These are phyloP conservation scores for Saturnia pavonia DNA, from an alignment of 2,888 invertebrate genomes.

Conservation along the genomic window DNA sequence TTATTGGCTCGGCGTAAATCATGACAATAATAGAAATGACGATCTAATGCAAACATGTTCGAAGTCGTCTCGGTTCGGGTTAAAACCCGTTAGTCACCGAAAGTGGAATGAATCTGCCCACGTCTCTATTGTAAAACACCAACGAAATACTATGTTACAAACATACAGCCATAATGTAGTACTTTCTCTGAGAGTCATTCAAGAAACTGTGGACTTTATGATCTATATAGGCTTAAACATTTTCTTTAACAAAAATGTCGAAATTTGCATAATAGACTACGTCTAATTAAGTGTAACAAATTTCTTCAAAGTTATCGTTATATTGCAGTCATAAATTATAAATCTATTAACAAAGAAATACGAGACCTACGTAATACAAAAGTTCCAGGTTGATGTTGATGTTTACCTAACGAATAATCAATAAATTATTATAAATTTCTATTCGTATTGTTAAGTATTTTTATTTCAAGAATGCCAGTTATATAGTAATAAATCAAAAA, in stretches of 20 bases:
- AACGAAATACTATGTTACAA: constrained; percentile 8
- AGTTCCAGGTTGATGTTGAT: no score
- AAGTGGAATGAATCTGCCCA: constrained; percentile 41
- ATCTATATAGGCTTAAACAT: background rate
- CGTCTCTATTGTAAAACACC: constrained; percentile 26
- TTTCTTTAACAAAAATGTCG: background rate
- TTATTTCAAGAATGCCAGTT: no score
- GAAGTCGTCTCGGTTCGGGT: constrained; percentile 43
- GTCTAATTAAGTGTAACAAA: background rate
- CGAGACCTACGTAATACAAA: background rate
- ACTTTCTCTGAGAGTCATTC: constrained; percentile 13
- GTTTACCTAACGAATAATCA: no score
- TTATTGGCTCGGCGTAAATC: background rate
- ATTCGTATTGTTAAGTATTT: background rate
- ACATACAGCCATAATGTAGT: background rate
- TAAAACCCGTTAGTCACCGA: constrained; percentile 59
- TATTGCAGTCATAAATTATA: background rate
- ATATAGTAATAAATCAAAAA: background rate
- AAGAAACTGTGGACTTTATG: background rate
- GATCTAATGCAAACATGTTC: constrained; percentile 23
- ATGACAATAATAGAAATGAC: constrained; percentile 26
- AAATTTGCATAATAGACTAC: background rate
- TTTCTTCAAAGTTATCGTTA: background rate
- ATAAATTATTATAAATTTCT: no score
- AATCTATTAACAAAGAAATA: constrained; percentile 1